These are phyloP conservation scores for Campoletis sonorensis DNA, from an alignment of 1,140 invertebrate species.

Conservation along the genomic window DNA sequence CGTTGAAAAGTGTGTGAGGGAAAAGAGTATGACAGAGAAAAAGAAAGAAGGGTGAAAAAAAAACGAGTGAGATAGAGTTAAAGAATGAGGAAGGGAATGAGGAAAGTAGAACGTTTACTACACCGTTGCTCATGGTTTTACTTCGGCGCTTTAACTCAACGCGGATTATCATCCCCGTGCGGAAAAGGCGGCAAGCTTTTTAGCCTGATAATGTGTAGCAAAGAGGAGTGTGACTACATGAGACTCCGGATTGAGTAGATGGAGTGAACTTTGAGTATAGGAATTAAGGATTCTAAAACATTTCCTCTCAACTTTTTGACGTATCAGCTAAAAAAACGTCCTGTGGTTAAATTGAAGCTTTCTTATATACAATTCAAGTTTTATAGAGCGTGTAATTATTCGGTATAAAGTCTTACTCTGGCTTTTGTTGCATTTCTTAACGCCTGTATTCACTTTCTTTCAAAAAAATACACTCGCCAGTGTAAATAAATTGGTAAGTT, in stretches of 20 bases:
- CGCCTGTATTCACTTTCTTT: too few relatives aligned
- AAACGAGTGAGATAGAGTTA: background rate
- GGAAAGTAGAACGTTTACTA: conserved; percentile 15
- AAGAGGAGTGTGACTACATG: conserved; percentile 25
- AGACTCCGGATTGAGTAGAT: background rate
- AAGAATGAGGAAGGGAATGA: background rate
- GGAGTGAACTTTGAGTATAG: conserved; percentile 1
- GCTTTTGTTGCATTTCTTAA: background rate
- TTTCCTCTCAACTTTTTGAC: background rate
- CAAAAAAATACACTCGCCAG: too few relatives aligned
- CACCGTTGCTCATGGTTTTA: conserved; percentile 40
- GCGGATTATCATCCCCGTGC: conserved; percentile 48
- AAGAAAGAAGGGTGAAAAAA: background rate
- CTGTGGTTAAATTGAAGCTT: too few relatives aligned
- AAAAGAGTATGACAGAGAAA: background rate
- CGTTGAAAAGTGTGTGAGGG: background rate
- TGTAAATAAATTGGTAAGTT: too few relatives aligned
- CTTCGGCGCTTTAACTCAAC: conserved; percentile 49
- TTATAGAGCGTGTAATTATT: too few relatives aligned
- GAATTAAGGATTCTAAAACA: conserved; percentile 20
- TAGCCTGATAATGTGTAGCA: conserved; percentile 45
- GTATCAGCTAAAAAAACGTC: background rate
- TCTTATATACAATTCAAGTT: too few relatives aligned
- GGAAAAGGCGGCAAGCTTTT: conserved; percentile 46
- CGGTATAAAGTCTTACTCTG: too few relatives aligned